phyloP scores from a whole-genome alignment of 2,888 invertebrate genomes.

The Neoscelio sp. region DNA sequence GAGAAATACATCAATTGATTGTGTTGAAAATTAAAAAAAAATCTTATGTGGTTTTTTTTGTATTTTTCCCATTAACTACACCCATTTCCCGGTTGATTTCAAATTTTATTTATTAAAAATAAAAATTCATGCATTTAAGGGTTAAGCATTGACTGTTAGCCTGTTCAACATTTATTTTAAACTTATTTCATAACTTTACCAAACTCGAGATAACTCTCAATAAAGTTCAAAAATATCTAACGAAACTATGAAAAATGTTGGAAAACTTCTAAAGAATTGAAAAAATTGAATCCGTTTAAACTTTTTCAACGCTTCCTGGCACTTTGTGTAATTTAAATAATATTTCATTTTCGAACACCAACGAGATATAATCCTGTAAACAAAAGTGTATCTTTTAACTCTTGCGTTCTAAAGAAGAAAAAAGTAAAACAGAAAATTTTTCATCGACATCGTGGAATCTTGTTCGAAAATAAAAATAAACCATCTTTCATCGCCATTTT shows the following conservation, averaged over 20 bases:
- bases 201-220: conserved; percentile 7
- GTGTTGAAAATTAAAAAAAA: no score
- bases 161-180: conserved; percentile 24
- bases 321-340: conserved; percentile 12
- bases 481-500: conserved; percentile 82
- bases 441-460: conserved; percentile 27
- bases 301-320: conserved; percentile 4
- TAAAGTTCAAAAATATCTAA: conserved; percentile 23
- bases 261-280: neutral
- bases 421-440: neutral
- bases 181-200: conserved; percentile 24
- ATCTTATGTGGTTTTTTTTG: neutral
- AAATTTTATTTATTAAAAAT: no score
- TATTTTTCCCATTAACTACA: no score
- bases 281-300: conserved; percentile 29
- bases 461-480: conserved; percentile 80
- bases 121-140: no score
- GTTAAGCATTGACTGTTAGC: conserved; percentile 7
- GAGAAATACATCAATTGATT: no score
- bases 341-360: neutral
- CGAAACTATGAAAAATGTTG: conserved; percentile 15
- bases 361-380: no score
- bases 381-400: no score
- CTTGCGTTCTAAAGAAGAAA: neutral
- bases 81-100: no score